Conservation (phyloP, 2,888 invertebrate species). For the Eucriotettix oculatus region DNA sequence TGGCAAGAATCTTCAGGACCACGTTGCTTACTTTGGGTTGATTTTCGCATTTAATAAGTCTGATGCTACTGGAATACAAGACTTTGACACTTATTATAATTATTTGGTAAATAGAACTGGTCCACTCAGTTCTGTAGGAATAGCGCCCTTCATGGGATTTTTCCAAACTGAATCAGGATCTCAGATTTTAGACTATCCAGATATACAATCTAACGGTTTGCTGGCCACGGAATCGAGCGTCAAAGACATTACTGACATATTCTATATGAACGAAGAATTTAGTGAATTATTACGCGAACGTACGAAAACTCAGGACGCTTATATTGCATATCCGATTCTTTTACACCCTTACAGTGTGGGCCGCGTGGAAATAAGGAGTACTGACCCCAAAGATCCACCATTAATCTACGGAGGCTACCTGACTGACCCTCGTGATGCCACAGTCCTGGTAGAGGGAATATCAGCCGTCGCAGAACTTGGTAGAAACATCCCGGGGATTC, state of each 20-base stretch:
- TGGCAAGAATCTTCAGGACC: conserved; percentile 28
- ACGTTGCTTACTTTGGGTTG: conserved; percentile 18
- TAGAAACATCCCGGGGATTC: too few relatives aligned
- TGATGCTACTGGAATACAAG: not conserved
- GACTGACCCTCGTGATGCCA: conserved; percentile 34
- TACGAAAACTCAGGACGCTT: conserved; percentile 12
- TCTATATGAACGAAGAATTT: not conserved
- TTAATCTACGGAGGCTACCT: conserved; percentile 46
- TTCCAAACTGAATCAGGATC: conserved; percentile 32
- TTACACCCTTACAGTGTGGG: conserved; percentile 36
- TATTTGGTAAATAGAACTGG: conserved; percentile 31
- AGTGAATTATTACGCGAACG: not conserved
- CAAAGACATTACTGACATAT: not conserved
- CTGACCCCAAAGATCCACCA: conserved; percentile 39
- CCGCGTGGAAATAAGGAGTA: conserved; percentile 33
- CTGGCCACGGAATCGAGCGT: conserved; percentile 17
- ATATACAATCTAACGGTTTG: conserved; percentile 35
- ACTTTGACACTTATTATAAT: conserved; percentile 15
- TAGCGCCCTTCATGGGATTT: conserved; percentile 34
- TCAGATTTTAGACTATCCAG: conserved; percentile 26
- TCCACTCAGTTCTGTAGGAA: conserved; percentile 26
- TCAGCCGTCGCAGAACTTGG: conserved; percentile 25
- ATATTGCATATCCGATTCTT: conserved; percentile 26
- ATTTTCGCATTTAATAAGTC: conserved; percentile 12
- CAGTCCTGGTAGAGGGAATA: conserved; percentile 32